phyloP scores from a whole-genome alignment of 1,140 invertebrate genomes.

The Globodera rostochiensis region DNA sequence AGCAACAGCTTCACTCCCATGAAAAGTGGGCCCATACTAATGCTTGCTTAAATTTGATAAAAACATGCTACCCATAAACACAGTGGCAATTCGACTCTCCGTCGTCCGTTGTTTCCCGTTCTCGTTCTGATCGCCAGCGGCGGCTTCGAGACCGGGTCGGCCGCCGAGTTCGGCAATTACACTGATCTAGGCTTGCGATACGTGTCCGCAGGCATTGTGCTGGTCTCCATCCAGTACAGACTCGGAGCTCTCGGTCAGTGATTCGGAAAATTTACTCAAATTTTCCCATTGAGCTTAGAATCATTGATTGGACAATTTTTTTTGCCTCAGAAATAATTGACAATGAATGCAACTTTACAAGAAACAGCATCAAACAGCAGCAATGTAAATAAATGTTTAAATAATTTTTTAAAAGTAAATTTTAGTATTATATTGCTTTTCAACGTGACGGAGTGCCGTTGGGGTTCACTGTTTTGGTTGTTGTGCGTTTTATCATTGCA shows the following conservation, averaged over 20 bases:
- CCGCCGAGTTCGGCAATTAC: neutral
- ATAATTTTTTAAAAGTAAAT: too few relatives aligned
- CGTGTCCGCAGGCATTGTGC: slow-evolving; percentile 20
- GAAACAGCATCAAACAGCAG: too few relatives aligned
- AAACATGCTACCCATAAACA: too few relatives aligned
- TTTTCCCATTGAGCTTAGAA: too few relatives aligned
- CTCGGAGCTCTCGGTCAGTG: slow-evolving; percentile 31
- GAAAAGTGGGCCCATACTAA: too few relatives aligned
- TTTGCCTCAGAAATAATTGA: too few relatives aligned
- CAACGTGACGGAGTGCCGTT: neutral
- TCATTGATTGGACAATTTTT: too few relatives aligned
- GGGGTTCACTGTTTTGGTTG: neutral
- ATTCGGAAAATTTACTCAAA: neutral
- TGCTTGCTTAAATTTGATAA: too few relatives aligned
- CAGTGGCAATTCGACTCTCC: neutral
- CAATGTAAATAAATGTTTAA: too few relatives aligned
- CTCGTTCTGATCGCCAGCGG: slow-evolving; percentile 29
- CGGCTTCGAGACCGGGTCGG: slow-evolving; percentile 6
- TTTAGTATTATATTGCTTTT: neutral
- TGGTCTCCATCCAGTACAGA: slow-evolving; percentile 25
- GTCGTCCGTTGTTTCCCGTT: slow-evolving; percentile 25
- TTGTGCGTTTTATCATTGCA: neutral
- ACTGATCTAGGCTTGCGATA: slow-evolving; percentile 5
- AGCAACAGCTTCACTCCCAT: too few relatives aligned
- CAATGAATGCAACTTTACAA: too few relatives aligned